Base-by-base conservation (phyloP, 2,113 vertebrate species). In the Poeciliopsis occidentalis region DNA sequence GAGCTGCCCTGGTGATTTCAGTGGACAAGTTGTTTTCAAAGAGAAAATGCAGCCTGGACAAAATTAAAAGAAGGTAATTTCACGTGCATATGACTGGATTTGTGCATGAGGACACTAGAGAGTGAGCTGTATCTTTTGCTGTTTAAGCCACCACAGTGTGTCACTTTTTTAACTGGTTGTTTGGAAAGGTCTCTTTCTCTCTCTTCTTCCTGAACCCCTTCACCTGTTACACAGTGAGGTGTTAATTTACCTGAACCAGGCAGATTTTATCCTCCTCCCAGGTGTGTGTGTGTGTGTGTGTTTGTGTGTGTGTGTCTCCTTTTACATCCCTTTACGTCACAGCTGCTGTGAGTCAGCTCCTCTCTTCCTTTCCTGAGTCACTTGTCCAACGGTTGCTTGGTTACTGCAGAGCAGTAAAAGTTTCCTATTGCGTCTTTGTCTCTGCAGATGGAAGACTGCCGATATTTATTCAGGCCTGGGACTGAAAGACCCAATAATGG, bases 171-270 rank as follows among this genome's bases (percentile, higher is more conserved):
- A 31, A 30, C 24, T 66, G 60, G 12, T 24, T 66, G 47, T 80
- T 66, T 78, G 78, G 66, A 68, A 62, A 64, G 65, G 73, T 74
- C 54, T 77, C 66, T 54, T 70, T 60, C 65, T 75, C 51, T 57
- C 41, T 37, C 26, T 62, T 65, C 37, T 8, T 54, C 26, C 41
- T 30, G n/a, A 76, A 37, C 63, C 72, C n/a, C 34, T 85, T 66
- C 92, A 94, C 86, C 95, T 98, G 82, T 96, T 95, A 67, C 91
- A 96, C 86, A 87, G 86, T 74, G 88, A 96, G 26, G 95, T 96
- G 77, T 93, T 96, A 86, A 95, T 93, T 82, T 95, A 95, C 2
- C 94, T 89, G 94, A 96, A 94, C 86, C 92, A 95, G 93, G 78
- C 92, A 94, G 82, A 93, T 95, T 65, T 96, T 94, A 95, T 73